Percentiles rank a stretch among this genome's conserved stretches.
Evolutionary conservation across 2,113 vertebrate species (phyloP).

Genomic region (Melanerpes aurifrons): DNA sequence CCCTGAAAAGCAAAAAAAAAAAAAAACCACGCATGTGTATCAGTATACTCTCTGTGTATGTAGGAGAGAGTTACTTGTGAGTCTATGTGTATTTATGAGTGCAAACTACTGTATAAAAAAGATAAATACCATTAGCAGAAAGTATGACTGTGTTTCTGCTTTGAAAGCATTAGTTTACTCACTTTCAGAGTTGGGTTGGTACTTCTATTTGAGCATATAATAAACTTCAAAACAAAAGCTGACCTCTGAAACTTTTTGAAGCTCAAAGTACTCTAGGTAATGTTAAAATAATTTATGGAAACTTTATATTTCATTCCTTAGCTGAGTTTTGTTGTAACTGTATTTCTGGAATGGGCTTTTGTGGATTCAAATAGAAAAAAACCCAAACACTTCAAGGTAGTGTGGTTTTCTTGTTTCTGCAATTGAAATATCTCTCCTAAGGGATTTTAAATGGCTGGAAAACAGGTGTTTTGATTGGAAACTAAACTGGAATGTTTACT

Average conservation of each 20-base stretch:
- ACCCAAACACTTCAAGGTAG: not conserved
- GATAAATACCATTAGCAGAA: not conserved
- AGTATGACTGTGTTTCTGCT: not conserved
- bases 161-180: not conserved
- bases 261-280: not conserved
- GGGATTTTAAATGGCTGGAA: constrained; percentile 14
- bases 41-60: accelerated
- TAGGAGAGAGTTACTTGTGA: not conserved
- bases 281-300: not conserved
- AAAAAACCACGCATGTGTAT: not conserved
- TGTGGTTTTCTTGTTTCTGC: not conserved
- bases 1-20: not conserved
- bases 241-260: not conserved
- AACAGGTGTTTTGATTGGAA: not conserved
- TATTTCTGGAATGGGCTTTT: not conserved
- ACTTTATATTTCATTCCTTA: not conserved
- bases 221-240: not conserved
- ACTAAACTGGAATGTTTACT: not conserved
- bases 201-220: not conserved
- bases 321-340: not conserved
- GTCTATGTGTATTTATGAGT: not conserved
- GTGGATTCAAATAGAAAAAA: not conserved
- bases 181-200: not conserved
- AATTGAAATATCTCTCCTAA: not conserved
- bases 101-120: not conserved